Evolutionary conservation across 2,113 vertebrate genomes (phyloP), one percentile per base, ranked within the genome.

Genomic region (Tetrax tetrax): DNA sequence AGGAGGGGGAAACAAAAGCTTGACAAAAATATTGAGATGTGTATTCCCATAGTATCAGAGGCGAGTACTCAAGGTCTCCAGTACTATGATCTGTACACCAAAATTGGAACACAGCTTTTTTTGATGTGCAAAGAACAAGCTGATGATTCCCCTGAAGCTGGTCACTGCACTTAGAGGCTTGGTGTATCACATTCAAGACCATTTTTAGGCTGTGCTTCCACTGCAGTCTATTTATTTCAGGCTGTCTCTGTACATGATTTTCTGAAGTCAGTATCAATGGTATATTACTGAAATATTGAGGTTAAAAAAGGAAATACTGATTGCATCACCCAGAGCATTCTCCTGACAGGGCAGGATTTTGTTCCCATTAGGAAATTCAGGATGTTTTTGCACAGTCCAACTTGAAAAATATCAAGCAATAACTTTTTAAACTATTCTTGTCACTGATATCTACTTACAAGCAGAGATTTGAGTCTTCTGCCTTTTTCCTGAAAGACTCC

Each of bases 271-370:
- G 1, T 88, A 95, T 48, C 43, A 89, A 54, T 33, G 38, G 56
- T 45, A n/a, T 63, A 82, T 76, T 56, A 70, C 19, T 93, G 56
- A 94, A 95, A 74, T 68, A 87, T 0, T 45, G n/a, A 92, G 28
- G 43, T 84, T 93, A 86, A 68, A 93, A 94, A 82, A 89, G 29
- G 53, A 95, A 92, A 59, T 27, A 33, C 16, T 83, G 71, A 91
- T 41, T 51, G 38, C 27, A 89, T 92, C 56, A 87, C 53, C 43
- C 45, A 75, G 50, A 89, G 37, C 25, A 41, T 78, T 90, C 41
- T 86, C 66, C 75, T 81, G 71, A 68, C 80, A 84, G 51, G 33
- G 53, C 47, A 94, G 7, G 12, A 91, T 65, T 90, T 85, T 71
- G 14, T 47, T 29, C 45, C 31, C 50, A 38, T 56, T 71, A 63